Conservation (phyloP, 2,888 invertebrate species). For the Lycocerus yunnanus region DNA sequence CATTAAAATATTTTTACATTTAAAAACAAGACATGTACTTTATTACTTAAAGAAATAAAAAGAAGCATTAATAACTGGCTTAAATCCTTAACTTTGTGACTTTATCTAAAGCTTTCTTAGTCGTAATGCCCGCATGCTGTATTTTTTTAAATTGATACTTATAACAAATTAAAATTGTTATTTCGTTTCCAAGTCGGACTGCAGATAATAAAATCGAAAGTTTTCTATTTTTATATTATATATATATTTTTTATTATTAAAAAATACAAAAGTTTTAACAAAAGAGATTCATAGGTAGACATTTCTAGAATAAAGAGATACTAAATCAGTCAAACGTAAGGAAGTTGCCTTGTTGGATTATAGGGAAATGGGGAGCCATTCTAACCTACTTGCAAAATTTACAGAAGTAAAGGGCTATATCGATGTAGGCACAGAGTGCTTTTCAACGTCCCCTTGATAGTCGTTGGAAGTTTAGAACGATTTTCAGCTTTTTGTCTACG, state of each 20-base stretch:
- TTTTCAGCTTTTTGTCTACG: slow-evolving; percentile 10
- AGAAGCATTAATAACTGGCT: not conserved
- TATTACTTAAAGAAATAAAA: not conserved
- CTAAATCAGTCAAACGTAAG: slow-evolving; percentile 12
- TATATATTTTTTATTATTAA: not conserved
- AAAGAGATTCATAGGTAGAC: slow-evolving; percentile 6
- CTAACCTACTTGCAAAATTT: slow-evolving; percentile 17
- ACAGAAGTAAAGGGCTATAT: slow-evolving; percentile 13
- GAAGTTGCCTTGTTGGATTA: slow-evolving; percentile 8
- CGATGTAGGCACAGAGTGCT: slow-evolving; percentile 3
- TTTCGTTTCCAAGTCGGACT: not conserved
- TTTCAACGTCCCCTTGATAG: slow-evolving; percentile 10
- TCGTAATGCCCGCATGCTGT: not conserved
- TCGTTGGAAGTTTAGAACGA: slow-evolving; percentile 14
- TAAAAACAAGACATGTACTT: not conserved
- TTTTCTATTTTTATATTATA: not conserved
- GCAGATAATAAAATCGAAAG: not conserved
- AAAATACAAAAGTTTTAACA: slow-evolving; percentile 4
- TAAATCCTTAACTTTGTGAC: not conserved
- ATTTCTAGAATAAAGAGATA: slow-evolving; percentile 4
- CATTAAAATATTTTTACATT: not conserved
- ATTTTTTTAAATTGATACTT: not conserved
- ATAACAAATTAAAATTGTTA: not conserved
- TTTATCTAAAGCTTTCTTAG: not conserved
- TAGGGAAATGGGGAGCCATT: slow-evolving; percentile 18